Conservation (phyloP, 2,888 invertebrate genomes). For the Agonopterix arenella region DNA sequence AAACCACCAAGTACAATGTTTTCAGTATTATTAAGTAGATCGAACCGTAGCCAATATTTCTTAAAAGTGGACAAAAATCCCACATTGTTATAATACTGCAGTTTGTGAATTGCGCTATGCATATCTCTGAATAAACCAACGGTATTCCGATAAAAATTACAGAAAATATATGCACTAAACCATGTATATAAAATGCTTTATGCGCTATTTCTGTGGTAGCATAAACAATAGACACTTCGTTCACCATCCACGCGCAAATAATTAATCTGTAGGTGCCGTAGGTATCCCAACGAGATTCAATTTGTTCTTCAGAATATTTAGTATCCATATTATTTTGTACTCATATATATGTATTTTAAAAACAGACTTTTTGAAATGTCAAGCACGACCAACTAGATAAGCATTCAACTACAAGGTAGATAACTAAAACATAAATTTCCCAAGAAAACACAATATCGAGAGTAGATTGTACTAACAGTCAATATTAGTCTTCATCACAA, state of each 20-base stretch:
- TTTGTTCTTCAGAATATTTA: no score
- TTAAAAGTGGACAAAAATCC: conserved; percentile 57
- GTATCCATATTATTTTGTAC: no score
- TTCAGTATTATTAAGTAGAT: conserved; percentile 45
- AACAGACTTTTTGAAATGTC: no score
- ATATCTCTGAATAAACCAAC: conserved; percentile 58
- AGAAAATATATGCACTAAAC: conserved; percentile 29
- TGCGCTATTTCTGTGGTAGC: conserved; percentile 44
- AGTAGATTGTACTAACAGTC: no score
- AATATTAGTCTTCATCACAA: background rate
- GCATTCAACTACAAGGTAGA: no score
- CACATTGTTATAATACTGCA: conserved; percentile 48
- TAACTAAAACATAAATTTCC: no score
- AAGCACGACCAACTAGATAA: no score
- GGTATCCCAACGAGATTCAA: conserved; percentile 32
- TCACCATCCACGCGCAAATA: conserved; percentile 58
- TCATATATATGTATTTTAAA: no score
- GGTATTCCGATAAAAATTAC: conserved; percentile 57
- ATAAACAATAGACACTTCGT: conserved; percentile 42
- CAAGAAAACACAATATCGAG: no score
- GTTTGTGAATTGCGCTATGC: conserved; percentile 59
- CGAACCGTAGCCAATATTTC: conserved; percentile 45
- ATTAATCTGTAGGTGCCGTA: conserved; percentile 47
- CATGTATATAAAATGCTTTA: conserved; percentile 43
- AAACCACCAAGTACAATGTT: conserved; percentile 37